A percentile compares a stretch with the other conserved stretches of the same genome.
These are phyloP conservation scores for Dioctria linearis DNA, from an alignment of 2,888 invertebrate genomes.

Conservation along the genomic window DNA sequence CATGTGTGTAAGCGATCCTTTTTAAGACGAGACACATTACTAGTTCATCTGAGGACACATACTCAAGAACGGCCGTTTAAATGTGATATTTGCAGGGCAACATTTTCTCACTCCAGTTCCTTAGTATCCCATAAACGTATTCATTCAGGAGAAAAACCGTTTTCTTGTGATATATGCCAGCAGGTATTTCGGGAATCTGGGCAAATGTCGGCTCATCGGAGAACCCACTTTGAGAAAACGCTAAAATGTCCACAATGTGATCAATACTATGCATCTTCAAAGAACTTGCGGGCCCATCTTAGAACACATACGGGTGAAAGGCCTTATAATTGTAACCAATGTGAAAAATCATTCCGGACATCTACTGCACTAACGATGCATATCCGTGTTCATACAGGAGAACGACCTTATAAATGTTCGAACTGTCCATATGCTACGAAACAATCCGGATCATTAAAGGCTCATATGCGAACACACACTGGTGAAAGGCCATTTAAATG, in stretches of 20 bases:
- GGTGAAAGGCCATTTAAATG: slow-evolving; percentile 55
- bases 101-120: slow-evolving; percentile 56
- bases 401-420: slow-evolving; percentile 54
- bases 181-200: slow-evolving; percentile 56
- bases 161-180: slow-evolving; percentile 53
- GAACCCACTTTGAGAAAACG: slow-evolving; percentile 55
- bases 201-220: slow-evolving; percentile 56
- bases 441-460: slow-evolving; percentile 54
- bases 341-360: slow-evolving; percentile 56
- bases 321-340: slow-evolving; percentile 57
- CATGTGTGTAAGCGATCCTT: slow-evolving; percentile 52
- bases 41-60: slow-evolving; percentile 56
- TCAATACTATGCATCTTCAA: slow-evolving; percentile 55
- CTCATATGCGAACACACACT: slow-evolving; percentile 55
- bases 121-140: slow-evolving; percentile 55
- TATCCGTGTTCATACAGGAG: slow-evolving; percentile 55
- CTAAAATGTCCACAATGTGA: slow-evolving; percentile 56
- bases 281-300: slow-evolving; percentile 55
- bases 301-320: slow-evolving; percentile 57
- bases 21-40: slow-evolving; percentile 54
- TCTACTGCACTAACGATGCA: slow-evolving; percentile 55
- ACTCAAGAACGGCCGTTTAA: slow-evolving; percentile 54
- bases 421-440: slow-evolving; percentile 53
- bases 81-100: slow-evolving; percentile 56
- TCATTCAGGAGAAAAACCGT: slow-evolving; percentile 55